Percentiles rank a stretch among this genome's conserved stretches.
phyloP scores from a whole-genome alignment of 2,113 vertebrate species.

The Phrynosoma platyrhinos region DNA sequence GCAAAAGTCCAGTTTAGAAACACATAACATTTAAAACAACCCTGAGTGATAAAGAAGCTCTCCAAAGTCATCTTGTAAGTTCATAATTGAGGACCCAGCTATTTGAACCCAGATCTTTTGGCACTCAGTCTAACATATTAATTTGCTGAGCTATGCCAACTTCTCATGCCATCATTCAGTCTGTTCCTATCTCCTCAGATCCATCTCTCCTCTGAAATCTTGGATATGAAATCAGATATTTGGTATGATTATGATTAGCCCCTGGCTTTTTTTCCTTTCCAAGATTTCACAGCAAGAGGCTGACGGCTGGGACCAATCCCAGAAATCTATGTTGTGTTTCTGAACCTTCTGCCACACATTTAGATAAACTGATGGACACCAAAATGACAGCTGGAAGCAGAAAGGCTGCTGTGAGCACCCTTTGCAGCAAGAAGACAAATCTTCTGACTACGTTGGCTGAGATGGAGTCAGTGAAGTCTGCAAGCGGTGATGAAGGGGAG shows the following conservation, averaged over 20 bases:
- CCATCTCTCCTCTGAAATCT: background rate
- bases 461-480: slow-evolving; percentile 65
- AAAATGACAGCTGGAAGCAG: slow-evolving; percentile 46
- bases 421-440: slow-evolving; percentile 53
- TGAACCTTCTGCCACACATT: slow-evolving; percentile 51
- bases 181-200: background rate
- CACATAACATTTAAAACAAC: background rate
- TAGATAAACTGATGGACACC: slow-evolving; percentile 55
- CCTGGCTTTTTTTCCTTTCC: slow-evolving; percentile 4
- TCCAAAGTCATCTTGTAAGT: too few relatives aligned
- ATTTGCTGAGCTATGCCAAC: background rate
- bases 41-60: background rate
- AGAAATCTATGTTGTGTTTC: slow-evolving; percentile 22
- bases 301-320: slow-evolving; percentile 8
- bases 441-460: slow-evolving; percentile 61
- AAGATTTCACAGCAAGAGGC: slow-evolving; percentile 22
- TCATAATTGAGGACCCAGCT: background rate
- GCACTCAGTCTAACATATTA: background rate
- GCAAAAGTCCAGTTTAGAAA: too few relatives aligned
- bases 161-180: background rate
- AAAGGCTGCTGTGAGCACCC: slow-evolving; percentile 47
- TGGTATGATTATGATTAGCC: slow-evolving; percentile 22
- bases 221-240: background rate
- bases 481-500: background rate
- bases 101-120: background rate